A percentile compares a stretch with the other conserved stretches of the same genome.
These are phyloP conservation scores for Diachrysia chrysitis DNA, from an alignment of 2,888 invertebrate species.

Conservation along the genomic window DNA sequence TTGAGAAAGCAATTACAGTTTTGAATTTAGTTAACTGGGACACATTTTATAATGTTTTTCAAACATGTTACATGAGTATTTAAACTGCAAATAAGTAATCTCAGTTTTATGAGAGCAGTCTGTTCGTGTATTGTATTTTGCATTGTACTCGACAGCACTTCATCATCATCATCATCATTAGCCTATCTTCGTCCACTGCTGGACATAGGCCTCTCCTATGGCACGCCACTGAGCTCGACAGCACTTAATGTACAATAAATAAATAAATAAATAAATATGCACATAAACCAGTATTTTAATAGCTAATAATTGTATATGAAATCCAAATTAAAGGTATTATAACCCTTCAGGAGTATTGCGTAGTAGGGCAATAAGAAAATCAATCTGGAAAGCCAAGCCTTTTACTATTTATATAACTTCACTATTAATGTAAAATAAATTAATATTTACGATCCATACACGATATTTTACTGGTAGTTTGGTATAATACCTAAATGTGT, in stretches of 20 bases:
- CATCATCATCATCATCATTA: too few relatives aligned
- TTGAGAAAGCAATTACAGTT: slow-evolving; percentile 55
- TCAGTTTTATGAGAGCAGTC: not conserved
- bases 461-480: slow-evolving; percentile 14
- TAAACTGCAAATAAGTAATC: slow-evolving; percentile 3
- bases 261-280: not conserved
- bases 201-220: too few relatives aligned
- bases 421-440: slow-evolving; percentile 22
- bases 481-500: slow-evolving; percentile 26
- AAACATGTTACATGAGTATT: slow-evolving; percentile 5
- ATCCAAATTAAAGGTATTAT: not conserved
- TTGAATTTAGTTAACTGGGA: slow-evolving; percentile 31
- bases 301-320: not conserved
- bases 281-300: slow-evolving; percentile 3
- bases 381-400: slow-evolving; percentile 16
- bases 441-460: slow-evolving; percentile 35
- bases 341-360: slow-evolving; percentile 2
- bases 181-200: too few relatives aligned
- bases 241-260: not conserved
- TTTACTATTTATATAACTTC: slow-evolving; percentile 11
- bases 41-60: slow-evolving; percentile 28
- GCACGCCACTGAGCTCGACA: too few relatives aligned
- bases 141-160: not conserved
- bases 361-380: not conserved
- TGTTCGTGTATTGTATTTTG: not conserved